phyloP scores from a whole-genome alignment of 1,140 invertebrate genomes.

The Scaptomyza hsui region DNA sequence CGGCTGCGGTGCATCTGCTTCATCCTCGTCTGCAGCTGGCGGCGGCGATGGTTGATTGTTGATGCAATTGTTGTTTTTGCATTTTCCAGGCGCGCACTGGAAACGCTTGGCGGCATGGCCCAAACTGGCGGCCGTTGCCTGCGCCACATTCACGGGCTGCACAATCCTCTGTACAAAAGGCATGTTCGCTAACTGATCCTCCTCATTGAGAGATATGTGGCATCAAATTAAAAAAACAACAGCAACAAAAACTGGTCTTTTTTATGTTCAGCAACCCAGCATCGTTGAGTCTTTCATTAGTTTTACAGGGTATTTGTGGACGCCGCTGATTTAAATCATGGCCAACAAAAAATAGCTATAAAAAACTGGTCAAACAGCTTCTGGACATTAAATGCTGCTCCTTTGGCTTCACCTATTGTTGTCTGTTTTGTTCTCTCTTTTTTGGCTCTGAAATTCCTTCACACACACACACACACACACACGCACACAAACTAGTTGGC shows the following conservation, averaged over 20 bases:
- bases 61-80: slow-evolving; percentile 82
- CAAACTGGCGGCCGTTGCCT: slow-evolving; percentile 85
- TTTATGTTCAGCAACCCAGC: too few relatives aligned
- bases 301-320: too few relatives aligned
- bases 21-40: slow-evolving; percentile 28
- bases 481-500: slow-evolving; percentile 67
- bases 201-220: slow-evolving; percentile 11
- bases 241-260: neutral
- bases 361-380: slow-evolving; percentile 77
- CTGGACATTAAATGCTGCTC: slow-evolving; percentile 67
- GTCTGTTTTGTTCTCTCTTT: slow-evolving; percentile 42
- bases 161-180: slow-evolving; percentile 90
- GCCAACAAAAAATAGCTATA: slow-evolving; percentile 18
- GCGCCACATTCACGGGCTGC: slow-evolving; percentile 88
- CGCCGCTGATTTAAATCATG: too few relatives aligned
- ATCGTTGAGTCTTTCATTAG: too few relatives aligned
- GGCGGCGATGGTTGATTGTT: slow-evolving; percentile 54
- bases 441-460: slow-evolving; percentile 74
- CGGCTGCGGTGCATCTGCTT: slow-evolving; percentile 48
- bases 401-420: slow-evolving; percentile 61
- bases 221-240: neutral
- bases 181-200: slow-evolving; percentile 84
- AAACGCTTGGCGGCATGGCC: slow-evolving; percentile 72
- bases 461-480: slow-evolving; percentile 27
- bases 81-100: slow-evolving; percentile 75